phyloP scores from a whole-genome alignment of 2,797 vertebrate species.

The Aldrovandia affinis region DNA sequence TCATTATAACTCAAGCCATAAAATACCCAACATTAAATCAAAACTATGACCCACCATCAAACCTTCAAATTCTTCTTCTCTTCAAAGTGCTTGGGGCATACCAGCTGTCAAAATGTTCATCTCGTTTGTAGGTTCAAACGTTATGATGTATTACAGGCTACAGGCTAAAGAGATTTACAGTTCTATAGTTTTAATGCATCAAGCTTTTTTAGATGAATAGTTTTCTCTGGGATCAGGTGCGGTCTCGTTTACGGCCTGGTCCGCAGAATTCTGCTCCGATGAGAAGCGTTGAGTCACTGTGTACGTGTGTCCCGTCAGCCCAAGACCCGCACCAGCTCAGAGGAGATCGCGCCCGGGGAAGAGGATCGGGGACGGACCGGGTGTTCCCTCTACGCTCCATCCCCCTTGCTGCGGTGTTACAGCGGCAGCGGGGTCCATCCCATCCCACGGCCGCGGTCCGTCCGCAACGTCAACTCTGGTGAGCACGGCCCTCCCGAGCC shows the following conservation, averaged over 20 bases:
- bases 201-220: no score
- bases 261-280: neutral
- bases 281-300: neutral
- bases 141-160: neutral
- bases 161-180: neutral
- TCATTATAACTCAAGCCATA: neutral
- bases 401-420: slow-evolving; percentile 74
- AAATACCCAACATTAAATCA: neutral
- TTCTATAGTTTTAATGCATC: neutral
- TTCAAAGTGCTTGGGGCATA: neutral
- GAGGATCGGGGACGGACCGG: slow-evolving; percentile 60
- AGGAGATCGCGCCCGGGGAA: slow-evolving; percentile 71
- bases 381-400: slow-evolving; percentile 42
- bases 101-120: neutral
- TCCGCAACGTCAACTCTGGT: slow-evolving; percentile 78
- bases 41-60: neutral
- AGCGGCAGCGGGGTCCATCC: slow-evolving; percentile 75
- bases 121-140: neutral
- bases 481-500: slow-evolving; percentile 26
- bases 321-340: slow-evolving; percentile 79
- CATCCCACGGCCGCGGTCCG: slow-evolving; percentile 42
- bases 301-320: slow-evolving; percentile 66
- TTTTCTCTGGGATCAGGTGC: no score
- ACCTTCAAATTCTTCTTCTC: neutral
- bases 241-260: neutral